These are phyloP conservation scores for Criorhina ranunculi DNA, from an alignment of 2,888 invertebrate species.

Conservation along the genomic window DNA sequence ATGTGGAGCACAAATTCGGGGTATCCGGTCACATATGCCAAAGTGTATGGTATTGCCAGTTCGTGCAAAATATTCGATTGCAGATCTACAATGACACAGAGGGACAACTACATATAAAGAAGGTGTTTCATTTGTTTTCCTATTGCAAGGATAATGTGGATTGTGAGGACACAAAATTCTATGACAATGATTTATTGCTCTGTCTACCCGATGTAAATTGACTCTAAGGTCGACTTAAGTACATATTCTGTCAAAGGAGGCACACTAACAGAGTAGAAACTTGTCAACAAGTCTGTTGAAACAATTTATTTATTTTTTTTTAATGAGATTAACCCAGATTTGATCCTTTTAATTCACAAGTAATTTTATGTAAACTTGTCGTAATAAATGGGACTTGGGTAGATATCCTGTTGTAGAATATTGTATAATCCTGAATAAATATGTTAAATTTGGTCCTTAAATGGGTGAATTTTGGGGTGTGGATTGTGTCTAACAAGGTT, in stretches of 20 bases:
- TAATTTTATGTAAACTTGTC: background rate
- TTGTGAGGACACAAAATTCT: background rate
- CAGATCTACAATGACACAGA: constrained; percentile 5
- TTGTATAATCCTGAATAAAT: too few relatives aligned
- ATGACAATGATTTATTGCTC: constrained; percentile 20
- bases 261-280: background rate
- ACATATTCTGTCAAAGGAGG: background rate
- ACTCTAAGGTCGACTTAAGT: constrained; percentile 25
- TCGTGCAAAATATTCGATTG: constrained; percentile 58
- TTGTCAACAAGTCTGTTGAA: constrained; percentile 2
- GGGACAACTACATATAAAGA: too few relatives aligned
- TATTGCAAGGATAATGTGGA: background rate
- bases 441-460: too few relatives aligned
- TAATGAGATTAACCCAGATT: constrained; percentile 2
- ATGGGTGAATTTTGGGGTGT: too few relatives aligned
- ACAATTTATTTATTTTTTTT: too few relatives aligned
- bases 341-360: background rate
- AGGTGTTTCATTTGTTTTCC: too few relatives aligned
- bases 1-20: constrained; percentile 24
- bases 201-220: constrained; percentile 1
- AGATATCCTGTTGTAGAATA: too few relatives aligned
- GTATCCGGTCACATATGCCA: background rate
- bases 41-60: constrained; percentile 34
- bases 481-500: too few relatives aligned
- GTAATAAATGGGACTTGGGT: background rate